Evolutionary conservation across 2,888 invertebrate genomes (phyloP).

Genomic region (Zygogramma bicolorata): DNA sequence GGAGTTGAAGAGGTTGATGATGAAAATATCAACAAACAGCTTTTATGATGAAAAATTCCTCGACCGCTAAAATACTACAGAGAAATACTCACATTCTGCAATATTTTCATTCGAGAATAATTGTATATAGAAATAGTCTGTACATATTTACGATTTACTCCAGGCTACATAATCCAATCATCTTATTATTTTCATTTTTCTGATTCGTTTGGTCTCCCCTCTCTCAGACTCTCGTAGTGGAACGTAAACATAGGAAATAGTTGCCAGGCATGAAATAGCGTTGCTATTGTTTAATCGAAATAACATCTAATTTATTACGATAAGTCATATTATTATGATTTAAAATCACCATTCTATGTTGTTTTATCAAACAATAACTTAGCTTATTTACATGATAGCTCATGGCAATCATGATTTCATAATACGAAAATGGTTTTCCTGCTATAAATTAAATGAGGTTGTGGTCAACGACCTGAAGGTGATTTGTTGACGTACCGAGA

Average conservation of each 20-base stretch:
- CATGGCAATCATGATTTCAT: constrained; percentile 30
- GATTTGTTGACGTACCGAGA: neutral
- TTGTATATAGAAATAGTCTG: too few species aligned
- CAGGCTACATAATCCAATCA: neutral
- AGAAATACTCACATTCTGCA: too few species aligned
- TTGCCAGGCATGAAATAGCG: constrained; percentile 26
- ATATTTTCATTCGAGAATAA: too few species aligned
- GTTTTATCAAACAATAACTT: constrained; percentile 38
- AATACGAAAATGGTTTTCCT: constrained; percentile 5
- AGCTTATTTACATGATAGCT: constrained; percentile 35
- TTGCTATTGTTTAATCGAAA: constrained; percentile 32
- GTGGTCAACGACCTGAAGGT: neutral
- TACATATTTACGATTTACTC: neutral
- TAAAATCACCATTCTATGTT: constrained; percentile 4
- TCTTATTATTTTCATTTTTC: constrained; percentile 2
- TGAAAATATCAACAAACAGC: too few species aligned
- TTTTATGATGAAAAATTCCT: too few species aligned
- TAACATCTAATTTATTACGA: constrained; percentile 34
- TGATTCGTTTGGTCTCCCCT: neutral
- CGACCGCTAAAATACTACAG: too few species aligned
- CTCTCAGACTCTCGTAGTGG: neutral
- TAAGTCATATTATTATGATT: constrained; percentile 37
- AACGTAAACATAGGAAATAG: constrained; percentile 28
- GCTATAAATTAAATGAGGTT: constrained; percentile 2
- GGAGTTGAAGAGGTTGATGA: too few species aligned